Evolutionary conservation across 2,888 invertebrate genomes (phyloP).

Genomic region (Oxytorus armatus): DNA sequence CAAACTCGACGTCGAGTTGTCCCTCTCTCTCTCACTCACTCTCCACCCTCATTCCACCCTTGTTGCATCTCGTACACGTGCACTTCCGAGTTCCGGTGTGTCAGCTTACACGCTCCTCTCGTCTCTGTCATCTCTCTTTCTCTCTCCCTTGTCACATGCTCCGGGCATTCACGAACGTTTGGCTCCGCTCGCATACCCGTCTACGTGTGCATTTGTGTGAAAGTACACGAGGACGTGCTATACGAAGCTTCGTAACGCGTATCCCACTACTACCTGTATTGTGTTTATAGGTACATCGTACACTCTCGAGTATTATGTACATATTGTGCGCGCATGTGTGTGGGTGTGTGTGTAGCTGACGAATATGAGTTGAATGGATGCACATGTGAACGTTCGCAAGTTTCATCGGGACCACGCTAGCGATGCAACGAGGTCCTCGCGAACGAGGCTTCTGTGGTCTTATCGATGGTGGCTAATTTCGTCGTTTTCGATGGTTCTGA

Average conservation of each 20-base stretch:
- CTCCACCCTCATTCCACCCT: constrained; percentile 17
- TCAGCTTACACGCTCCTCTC: constrained; percentile 19
- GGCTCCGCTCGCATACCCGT: background rate
- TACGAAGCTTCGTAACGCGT: constrained; percentile 25
- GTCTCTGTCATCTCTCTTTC: constrained; percentile 3
- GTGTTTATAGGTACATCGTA: constrained; percentile 23
- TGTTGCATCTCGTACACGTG: constrained; percentile 58
- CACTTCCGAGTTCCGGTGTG: constrained; percentile 64
- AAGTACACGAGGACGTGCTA: constrained; percentile 18
- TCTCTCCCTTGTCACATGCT: constrained; percentile 19
- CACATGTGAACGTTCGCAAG: background rate
- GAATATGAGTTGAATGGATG: background rate
- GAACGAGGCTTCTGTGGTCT: constrained; percentile 32
- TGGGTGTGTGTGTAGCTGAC: background rate
- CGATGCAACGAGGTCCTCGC: constrained; percentile 2
- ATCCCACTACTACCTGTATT: constrained; percentile 29
- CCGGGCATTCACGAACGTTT: constrained; percentile 42
- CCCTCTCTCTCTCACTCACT: constrained; percentile 33
- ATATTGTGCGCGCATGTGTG: background rate
- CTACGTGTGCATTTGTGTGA: constrained; percentile 25
- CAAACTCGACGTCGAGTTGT: constrained; percentile 57
- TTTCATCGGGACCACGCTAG: background rate
- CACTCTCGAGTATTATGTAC: background rate
- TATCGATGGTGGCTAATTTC: constrained; percentile 53
- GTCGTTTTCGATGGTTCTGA: constrained; percentile 54